Conservation (phyloP, 2,797 vertebrate genomes). For the Pygocentrus nattereri region DNA sequence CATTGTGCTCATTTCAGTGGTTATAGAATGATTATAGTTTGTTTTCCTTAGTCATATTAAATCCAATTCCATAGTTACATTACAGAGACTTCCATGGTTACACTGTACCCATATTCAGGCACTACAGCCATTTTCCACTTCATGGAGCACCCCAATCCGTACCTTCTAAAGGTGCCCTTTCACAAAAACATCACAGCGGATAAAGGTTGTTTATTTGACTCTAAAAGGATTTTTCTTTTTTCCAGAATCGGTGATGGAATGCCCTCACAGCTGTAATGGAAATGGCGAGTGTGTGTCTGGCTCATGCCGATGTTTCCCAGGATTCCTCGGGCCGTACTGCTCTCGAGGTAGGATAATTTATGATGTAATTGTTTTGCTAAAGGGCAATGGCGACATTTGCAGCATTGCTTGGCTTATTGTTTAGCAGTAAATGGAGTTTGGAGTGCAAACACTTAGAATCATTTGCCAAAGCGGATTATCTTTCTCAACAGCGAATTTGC, state of each 20-base stretch:
- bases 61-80: background rate
- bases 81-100: background rate
- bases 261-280: conserved; percentile 96
- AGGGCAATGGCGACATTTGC: background rate
- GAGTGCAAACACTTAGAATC: background rate
- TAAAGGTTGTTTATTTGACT: background rate
- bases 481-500: too few relatives aligned
- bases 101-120: background rate
- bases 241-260: conserved; percentile 95
- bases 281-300: conserved; percentile 98
- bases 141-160: too few relatives aligned
- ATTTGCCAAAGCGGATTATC: conserved; percentile 8
- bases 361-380: conserved; percentile 1
- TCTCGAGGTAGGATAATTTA: conserved; percentile 86
- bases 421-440: conserved; percentile 13
- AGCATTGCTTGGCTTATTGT: background rate
- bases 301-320: conserved; percentile 96
- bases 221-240: conserved; percentile 39
- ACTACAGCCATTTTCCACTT: too few relatives aligned
- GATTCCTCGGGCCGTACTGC: conserved; percentile 96
- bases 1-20: too few relatives aligned
- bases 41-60: background rate
- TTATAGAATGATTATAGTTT: too few relatives aligned
- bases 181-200: background rate
- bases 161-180: background rate